Evolutionary conservation across 2,888 invertebrate species (phyloP), one percentile per base, ranked within the genome.

Genomic region (Tuberolachnus salignus): DNA sequence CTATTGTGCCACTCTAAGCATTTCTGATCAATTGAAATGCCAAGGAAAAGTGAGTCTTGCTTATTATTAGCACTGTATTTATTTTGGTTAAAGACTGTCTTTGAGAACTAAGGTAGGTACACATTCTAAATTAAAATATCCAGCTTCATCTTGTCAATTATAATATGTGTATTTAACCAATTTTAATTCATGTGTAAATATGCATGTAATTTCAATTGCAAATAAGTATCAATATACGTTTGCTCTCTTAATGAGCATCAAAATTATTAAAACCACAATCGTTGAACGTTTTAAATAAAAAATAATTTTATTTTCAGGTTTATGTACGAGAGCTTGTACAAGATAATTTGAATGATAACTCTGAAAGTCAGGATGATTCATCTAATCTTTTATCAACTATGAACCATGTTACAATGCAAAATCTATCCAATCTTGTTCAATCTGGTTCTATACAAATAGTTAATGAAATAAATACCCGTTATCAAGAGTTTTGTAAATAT

Each of bases 1-100:
- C 81, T 91, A 91, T 84, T 89, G 91, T 46, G 89, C 89, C 69
- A 89, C 89, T 49, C 85, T 89, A 72, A 85, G 88, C 81, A 88
- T 88, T 82, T 89, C 90, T 0, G 89, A 90, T 63, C 67, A 53
- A 71, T 34, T 70, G 11, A 75, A 67, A 66, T 53, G 71, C 51
- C 78, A 78, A 51, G 73, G 71, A 71, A 72, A 67, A 49, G 78
- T 72, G 21, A 53, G 59, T 53, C 61, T 6, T 23, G 3, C 44
- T 71, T 34, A 69, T 59, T 46, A 46, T 57, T n/a, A 57, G 57
- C 23, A 6, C 3, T n/a, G 6, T 69, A 44, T 70, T 61, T 10
- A 16, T 72, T 80, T 26, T 57, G 51, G 34, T 34, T 46, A 63
- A 70, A 69, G 21, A 34, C n/a, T 53, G 4, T 26, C 10, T 8